These are phyloP conservation scores for Passer montanus DNA, from an alignment of 2,113 vertebrate species.

Conservation along the genomic window DNA sequence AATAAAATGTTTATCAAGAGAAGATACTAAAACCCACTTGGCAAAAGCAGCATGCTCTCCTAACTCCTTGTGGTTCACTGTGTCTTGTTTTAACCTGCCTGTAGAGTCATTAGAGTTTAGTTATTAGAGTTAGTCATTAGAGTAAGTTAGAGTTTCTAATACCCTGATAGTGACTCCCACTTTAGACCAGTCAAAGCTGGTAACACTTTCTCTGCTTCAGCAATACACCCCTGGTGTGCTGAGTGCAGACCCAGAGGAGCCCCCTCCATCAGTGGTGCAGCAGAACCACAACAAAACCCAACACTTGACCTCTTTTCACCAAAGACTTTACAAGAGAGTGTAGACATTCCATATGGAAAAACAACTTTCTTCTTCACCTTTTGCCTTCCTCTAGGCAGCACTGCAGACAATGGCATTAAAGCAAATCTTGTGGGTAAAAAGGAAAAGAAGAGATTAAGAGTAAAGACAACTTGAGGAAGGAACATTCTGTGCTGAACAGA, in stretches of 20 bases:
- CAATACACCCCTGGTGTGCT: not conserved
- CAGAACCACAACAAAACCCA: not conserved
- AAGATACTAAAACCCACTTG: not conserved
- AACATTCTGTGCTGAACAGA: not conserved
- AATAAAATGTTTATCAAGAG: not conserved
- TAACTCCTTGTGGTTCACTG: not conserved
- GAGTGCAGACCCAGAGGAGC: not conserved
- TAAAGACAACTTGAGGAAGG: not conserved
- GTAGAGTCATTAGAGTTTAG: too few species aligned
- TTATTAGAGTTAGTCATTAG: too few species aligned
- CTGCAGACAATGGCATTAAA: not conserved
- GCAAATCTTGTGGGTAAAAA: not conserved
- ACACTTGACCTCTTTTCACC: not conserved
- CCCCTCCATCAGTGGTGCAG: not conserved
- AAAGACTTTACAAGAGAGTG: not conserved
- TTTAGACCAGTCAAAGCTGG: not conserved
- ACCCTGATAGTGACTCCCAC: not conserved
- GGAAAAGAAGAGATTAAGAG: not conserved
- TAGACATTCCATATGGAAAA: not conserved
- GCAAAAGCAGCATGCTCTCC: not conserved
- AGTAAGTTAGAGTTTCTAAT: not conserved
- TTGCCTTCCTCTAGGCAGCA: not conserved
- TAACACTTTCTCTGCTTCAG: not conserved
- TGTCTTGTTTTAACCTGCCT: not conserved
- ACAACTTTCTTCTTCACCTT: not conserved